Evolutionary conservation across 2,888 invertebrate species (phyloP), one percentile per base, ranked within the genome.

Genomic region (Cryptus armator): DNA sequence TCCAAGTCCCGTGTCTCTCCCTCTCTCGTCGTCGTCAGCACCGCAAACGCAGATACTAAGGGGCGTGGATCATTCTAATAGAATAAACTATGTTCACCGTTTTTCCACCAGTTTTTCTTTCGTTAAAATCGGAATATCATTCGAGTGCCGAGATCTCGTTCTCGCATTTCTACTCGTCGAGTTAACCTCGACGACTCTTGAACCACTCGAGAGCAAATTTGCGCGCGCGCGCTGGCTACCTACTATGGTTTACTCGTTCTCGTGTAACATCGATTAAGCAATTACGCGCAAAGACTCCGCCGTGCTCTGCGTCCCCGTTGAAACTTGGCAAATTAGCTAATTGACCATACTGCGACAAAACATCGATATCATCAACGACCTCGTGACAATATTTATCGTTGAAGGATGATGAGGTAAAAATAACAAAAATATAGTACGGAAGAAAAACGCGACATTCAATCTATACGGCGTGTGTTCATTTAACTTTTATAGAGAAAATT

Each of bases 221-320:
- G 70, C 56, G 70, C 53, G 44, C 78, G 56, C 77, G 56, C 80
- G 71, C 24, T 2, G 24, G 24, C 24, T 80, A 48, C 70, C 56
- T 44, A 56, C 66, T 56, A 59, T 53, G 70, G 32, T 53, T 68
- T 78, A 56, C 70, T 70, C 79, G 62, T 66, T 62, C 59, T 62
- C 32, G 86, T 87, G 79, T 70, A 84, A 87, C 90, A 90, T 91
- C 90, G 90, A 91, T 91, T 91, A 90, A 89, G 90, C 89, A 89
- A 91, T 91, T 90, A 90, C 84, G 44, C n/a, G 59, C 88, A 86
- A 81, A 83, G 84, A 86, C 70, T 82, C 87, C 71, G 68, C 46
- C 19, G 16, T 64, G 19, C 74, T 5, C 78, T 86, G 43, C 59
- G 67, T 37, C 37, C 6, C 68, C 43, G 80, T 79, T 78, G 85